These are phyloP conservation scores for Zootermopsis nevadensis DNA, from an alignment of 2,888 invertebrate species.

Conservation along the genomic window DNA sequence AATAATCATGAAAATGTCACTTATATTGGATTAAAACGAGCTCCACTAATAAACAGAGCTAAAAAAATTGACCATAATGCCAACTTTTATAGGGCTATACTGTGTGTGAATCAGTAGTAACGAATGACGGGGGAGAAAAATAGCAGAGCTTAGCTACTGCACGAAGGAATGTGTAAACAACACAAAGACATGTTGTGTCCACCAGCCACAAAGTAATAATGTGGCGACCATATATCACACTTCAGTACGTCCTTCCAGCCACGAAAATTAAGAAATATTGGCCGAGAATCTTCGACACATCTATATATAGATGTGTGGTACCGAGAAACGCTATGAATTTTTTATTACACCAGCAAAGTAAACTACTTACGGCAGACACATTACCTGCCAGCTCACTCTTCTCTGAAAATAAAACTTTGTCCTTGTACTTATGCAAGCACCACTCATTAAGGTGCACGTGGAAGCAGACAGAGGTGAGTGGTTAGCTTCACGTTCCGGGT, in stretches of 20 bases:
- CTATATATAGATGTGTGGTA: conserved; percentile 11
- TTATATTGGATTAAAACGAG: neutral
- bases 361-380: neutral
- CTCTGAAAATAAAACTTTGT: neutral
- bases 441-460: too few species aligned
- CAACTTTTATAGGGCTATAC: neutral
- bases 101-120: neutral
- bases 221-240: conserved; percentile 23
- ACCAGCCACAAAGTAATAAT: neutral
- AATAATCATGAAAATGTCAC: neutral
- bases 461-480: too few species aligned
- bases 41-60: neutral
- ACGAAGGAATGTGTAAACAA: neutral
- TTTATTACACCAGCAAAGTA: neutral
- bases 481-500: too few species aligned
- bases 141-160: neutral
- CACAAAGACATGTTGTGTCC: neutral
- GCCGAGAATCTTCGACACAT: neutral
- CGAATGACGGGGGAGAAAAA: neutral
- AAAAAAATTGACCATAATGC: neutral
- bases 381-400: neutral
- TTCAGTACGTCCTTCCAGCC: conserved; percentile 2
- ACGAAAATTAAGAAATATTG: conserved; percentile 33
- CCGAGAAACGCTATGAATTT: conserved; percentile 3
- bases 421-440: too few species aligned